These are phyloP conservation scores for Pseudorectes ferrugineus DNA, from an alignment of 2,113 vertebrate genomes.

Conservation along the genomic window DNA sequence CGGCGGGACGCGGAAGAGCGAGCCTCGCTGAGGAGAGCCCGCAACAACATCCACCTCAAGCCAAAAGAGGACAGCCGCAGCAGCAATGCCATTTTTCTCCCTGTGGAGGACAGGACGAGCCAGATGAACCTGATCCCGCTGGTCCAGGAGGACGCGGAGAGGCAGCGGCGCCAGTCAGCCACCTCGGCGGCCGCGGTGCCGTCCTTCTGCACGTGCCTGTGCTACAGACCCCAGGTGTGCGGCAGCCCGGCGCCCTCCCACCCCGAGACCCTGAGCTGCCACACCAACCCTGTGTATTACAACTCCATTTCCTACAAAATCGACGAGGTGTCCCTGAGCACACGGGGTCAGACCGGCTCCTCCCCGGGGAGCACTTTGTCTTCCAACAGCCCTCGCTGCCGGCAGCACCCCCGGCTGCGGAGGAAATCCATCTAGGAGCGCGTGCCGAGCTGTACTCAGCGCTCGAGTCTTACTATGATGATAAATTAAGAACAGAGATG, in stretches of 20 bases:
- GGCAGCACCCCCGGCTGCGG: conserved; percentile 66
- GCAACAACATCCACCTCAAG: conserved; percentile 65
- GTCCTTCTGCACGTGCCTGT: conserved; percentile 83
- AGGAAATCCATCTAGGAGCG: conserved; percentile 82
- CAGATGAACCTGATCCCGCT: conserved; percentile 87
- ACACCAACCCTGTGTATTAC: conserved; percentile 82
- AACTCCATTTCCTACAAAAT: conserved; percentile 83
- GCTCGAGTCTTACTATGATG: background rate
- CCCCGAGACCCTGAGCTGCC: conserved; percentile 71
- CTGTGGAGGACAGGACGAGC: conserved; percentile 83
- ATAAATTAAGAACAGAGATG: conserved; percentile 9
- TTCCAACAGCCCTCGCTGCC: conserved; percentile 62
- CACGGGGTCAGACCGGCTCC: conserved; percentile 81
- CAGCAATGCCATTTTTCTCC: conserved; percentile 80
- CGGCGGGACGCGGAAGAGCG: conserved; percentile 81
- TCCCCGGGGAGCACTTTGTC: conserved; percentile 82
- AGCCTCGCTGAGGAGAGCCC: conserved; percentile 71
- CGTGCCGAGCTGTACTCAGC: background rate
- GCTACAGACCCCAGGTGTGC: conserved; percentile 78
- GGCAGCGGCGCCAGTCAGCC: conserved; percentile 36
- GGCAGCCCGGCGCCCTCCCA: conserved; percentile 71
- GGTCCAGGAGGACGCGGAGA: conserved; percentile 67
- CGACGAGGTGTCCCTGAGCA: conserved; percentile 75
- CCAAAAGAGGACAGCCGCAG: conserved; percentile 60
- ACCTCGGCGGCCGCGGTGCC: conserved; percentile 60